A percentile compares a stretch with the other conserved stretches of the same genome.
Evolutionary conservation across 37 sponge, comb jelly and placozoan genomes (phyloP).

Genomic region (Eunapius fragilis): DNA sequence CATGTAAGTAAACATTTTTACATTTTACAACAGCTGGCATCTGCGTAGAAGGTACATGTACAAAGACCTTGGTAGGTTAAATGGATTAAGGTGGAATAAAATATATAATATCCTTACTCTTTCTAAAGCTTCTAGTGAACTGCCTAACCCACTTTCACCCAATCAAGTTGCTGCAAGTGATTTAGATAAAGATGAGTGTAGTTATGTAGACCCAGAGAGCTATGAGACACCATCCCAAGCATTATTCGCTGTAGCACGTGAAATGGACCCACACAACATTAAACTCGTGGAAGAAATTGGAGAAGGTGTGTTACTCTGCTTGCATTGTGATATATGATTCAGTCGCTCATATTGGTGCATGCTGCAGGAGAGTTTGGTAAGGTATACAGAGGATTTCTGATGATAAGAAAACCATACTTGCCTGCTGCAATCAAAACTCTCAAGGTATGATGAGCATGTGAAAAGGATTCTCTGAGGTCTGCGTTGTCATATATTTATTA

Average conservation of each 20-base stretch:
- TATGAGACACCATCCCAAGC: slow-evolving; percentile 62
- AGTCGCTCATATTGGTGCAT: background rate
- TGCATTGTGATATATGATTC: background rate
- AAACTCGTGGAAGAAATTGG: slow-evolving; percentile 63
- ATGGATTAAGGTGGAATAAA: no score
- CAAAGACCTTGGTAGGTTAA: no score
- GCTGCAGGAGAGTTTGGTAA: slow-evolving; percentile 87
- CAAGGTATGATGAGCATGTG: slow-evolving; percentile 39
- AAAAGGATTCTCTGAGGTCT: no score
- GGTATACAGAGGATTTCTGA: slow-evolving; percentile 74
- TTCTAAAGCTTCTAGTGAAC: no score
- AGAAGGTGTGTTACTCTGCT: slow-evolving; percentile 20
- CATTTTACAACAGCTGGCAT: no score
- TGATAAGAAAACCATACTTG: slow-evolving; percentile 12
- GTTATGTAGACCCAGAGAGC: slow-evolving; percentile 75
- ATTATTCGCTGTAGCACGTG: slow-evolving; percentile 49
- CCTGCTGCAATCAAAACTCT: slow-evolving; percentile 83
- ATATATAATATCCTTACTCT: no score
- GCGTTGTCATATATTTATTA: no score
- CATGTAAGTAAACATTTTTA: no score
- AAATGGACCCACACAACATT: slow-evolving; percentile 65
- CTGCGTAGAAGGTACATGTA: no score
- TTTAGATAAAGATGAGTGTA: background rate
- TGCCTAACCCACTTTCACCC: background rate
- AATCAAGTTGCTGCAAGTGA: background rate